Base-by-base conservation (phyloP, 2,113 vertebrate genomes). In the Okapia johnstoni region DNA sequence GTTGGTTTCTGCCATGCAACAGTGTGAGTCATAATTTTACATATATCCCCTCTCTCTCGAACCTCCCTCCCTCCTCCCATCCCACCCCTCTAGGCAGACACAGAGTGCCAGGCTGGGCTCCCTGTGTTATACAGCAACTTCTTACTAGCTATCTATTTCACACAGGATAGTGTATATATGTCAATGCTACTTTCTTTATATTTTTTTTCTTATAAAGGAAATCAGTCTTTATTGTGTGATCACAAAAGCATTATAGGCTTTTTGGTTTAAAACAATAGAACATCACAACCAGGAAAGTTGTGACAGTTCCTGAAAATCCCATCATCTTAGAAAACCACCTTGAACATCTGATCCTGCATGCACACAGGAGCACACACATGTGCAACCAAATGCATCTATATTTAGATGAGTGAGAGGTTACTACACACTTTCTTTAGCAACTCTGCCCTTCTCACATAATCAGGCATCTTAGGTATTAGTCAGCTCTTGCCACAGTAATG, bases 341-440 rank as follows among this genome's bases (percentile, higher is more conserved):
- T 33, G 40, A 9, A n/a, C 13, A 55, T 80, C 40, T 46, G 30
- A 46, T 16, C 30, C 46, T 6, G 1, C 30, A 12, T 0, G 11
- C 11, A 4, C 60, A 52, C 12, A 7, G 0, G 43, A 46, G 17
- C 16, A 13, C 25, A 19, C 40, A 15, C 1, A 8, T 8, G 7
- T 21, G 28, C 17, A 33, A 36, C 7, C 13, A 10, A 11, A 7
- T 0, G 10, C 14, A 21, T 7, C n/a, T 3, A 2, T 33, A 11
- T 52, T 61, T 36, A 60, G 40, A 43, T 17, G 50, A 61, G 28
- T 17, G 50, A 61, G 28, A 60, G n/a, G 15, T 80, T 48, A 60
- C 43, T 14, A 6, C 2, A 28, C 13, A 36, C 52, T 12, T 43
- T 46, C 25, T 60, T 50, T 26, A 76, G 23, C 54, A 50, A 28